Evolutionary conservation across 2,888 invertebrate species (phyloP).

Genomic region (Boloria euphrosyne): DNA sequence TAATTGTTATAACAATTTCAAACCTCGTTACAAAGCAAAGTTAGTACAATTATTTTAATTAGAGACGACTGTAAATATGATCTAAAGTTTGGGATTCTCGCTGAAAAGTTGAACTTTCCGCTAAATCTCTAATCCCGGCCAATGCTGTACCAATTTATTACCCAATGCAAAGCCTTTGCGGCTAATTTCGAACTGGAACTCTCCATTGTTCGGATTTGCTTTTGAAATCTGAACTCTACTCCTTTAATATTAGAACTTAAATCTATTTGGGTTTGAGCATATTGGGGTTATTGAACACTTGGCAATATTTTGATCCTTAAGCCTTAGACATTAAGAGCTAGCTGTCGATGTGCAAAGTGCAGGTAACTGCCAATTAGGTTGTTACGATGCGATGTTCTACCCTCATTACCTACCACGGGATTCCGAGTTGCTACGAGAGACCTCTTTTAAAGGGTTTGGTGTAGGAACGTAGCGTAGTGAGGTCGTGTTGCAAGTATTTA

Average conservation of each 20-base stretch:
- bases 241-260: background rate
- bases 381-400: constrained; percentile 22
- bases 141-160: constrained; percentile 27
- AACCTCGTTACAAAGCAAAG: background rate
- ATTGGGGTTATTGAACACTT: constrained; percentile 15
- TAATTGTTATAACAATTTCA: background rate
- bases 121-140: constrained; percentile 21
- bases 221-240: constrained; percentile 1
- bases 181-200: constrained; percentile 24
- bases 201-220: constrained; percentile 6
- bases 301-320: constrained; percentile 17
- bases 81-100: constrained; percentile 3
- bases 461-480: constrained; percentile 7
- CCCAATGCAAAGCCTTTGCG: constrained; percentile 27
- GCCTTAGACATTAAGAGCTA: constrained; percentile 11
- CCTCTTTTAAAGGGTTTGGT: constrained; percentile 9
- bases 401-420: constrained; percentile 29
- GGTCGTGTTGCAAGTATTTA: background rate
- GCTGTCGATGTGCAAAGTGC: background rate
- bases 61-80: constrained; percentile 15
- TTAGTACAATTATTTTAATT: constrained; percentile 5
- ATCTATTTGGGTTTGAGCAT: background rate
- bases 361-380: constrained; percentile 17
- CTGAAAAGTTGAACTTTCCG: constrained; percentile 16
- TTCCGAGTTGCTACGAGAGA: constrained; percentile 22